A percentile compares a stretch with the other conserved stretches of the same genome.
Evolutionary conservation across 2,888 invertebrate genomes (phyloP).

Genomic region (Mechanitis messenoides): DNA sequence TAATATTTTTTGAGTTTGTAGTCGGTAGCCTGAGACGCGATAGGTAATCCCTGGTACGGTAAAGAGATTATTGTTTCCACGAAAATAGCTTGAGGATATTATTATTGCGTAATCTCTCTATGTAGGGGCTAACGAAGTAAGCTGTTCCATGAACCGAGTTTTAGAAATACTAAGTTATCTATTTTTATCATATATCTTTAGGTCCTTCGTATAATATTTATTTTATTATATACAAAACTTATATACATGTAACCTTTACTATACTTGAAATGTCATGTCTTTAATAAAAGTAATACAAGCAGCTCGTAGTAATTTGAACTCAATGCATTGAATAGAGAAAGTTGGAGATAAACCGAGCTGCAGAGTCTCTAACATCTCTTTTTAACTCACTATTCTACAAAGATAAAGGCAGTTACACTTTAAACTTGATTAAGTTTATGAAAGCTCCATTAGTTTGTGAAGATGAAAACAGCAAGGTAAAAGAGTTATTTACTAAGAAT

Average conservation of each 20-base stretch:
- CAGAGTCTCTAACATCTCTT: no score
- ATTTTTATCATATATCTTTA: no score
- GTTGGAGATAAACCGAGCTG: no score
- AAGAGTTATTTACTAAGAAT: conserved; percentile 1
- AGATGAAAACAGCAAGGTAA: not conserved
- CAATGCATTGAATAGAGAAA: no score
- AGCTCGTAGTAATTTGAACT: no score
- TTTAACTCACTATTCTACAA: not conserved
- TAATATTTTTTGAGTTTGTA: conserved; percentile 9
- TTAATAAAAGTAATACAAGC: no score
- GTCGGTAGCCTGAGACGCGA: conserved; percentile 13
- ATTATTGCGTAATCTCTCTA: conserved; percentile 9
- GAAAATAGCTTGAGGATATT: conserved; percentile 11
- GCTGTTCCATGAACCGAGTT: not conserved
- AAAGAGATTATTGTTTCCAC: conserved; percentile 15
- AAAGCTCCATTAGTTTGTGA: not conserved
- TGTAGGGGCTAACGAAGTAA: conserved; percentile 2
- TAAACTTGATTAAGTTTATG: conserved; percentile 2
- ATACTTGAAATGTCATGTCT: no score
- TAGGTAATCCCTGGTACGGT: conserved; percentile 13
- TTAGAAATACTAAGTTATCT: no score
- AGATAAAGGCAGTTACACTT: not conserved
- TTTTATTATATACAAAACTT: no score
- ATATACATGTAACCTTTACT: no score
- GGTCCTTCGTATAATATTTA: no score